Evolutionary conservation across 2,797 vertebrate genomes (phyloP).

Genomic region (Philypnodon macrostomus): DNA sequence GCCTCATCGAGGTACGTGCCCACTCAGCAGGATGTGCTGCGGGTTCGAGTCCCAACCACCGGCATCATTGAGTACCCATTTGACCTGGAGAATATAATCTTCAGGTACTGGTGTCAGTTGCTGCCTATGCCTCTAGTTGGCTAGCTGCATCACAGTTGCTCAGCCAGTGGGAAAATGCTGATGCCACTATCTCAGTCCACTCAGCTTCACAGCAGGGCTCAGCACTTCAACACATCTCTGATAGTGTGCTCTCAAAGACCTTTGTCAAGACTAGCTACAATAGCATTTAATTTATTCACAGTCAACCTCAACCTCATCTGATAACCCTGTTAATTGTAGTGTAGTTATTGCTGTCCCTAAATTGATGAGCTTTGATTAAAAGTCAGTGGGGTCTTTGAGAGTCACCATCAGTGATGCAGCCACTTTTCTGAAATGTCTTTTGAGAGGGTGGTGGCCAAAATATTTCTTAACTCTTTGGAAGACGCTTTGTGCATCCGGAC

Average conservation of each 20-base stretch:
- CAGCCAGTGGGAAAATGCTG: constrained; percentile 47
- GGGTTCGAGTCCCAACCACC: constrained; percentile 79
- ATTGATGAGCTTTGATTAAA: no score
- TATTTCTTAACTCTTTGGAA: constrained; percentile 51
- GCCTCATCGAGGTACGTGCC: constrained; percentile 63
- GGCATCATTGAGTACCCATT: constrained; percentile 82
- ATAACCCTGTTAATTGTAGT: no score
- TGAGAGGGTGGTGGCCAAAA: constrained; percentile 31
- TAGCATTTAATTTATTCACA: background rate
- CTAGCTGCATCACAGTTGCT: constrained; percentile 35
- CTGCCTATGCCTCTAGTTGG: constrained; percentile 39
- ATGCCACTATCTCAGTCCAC: constrained; percentile 45
- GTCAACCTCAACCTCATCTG: constrained; percentile 10
- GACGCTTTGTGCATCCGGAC: constrained; percentile 48
- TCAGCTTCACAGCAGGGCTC: constrained; percentile 45
- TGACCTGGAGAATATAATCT: constrained; percentile 79
- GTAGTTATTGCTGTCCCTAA: no score
- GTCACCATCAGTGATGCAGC: constrained; percentile 53
- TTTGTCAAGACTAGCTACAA: constrained; percentile 9
- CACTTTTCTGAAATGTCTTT: constrained; percentile 44
- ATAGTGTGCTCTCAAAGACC: constrained; percentile 57
- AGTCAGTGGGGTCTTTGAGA: constrained; percentile 46
- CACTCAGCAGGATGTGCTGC: constrained; percentile 77
- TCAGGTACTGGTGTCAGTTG: constrained; percentile 72
- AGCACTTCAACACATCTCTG: constrained; percentile 51